Evolutionary conservation across 2,113 vertebrate species (phyloP), one percentile per base, ranked within the genome.

Genomic region (Gambusia holbrooki): DNA sequence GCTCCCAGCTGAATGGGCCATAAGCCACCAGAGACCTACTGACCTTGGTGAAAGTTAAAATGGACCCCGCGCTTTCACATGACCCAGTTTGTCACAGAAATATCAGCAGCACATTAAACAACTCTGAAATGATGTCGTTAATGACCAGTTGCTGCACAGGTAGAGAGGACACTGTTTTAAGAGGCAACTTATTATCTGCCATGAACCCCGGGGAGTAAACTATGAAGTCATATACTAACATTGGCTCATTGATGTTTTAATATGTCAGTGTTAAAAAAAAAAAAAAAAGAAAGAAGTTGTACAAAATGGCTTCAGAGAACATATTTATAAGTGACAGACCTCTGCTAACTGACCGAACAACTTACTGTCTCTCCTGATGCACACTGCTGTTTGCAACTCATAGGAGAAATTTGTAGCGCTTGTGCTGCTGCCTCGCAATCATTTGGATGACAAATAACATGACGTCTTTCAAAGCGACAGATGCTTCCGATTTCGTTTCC

Each of bases 1-100:
- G 92, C 91, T 92, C 86, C 89, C 88, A 82, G 89, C 87, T 77
- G 88, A 89, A 88, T 71, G 84, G 72, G 84, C 79, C 86, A 84
- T 66, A 76, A 86, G 79, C 88, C 89, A 86, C 67, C 77, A 71
- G 88, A 86, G 91, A 87, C 84, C 89, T 84, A 75, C 77, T 91
- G 89, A 93, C 92, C 90, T 93, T 92, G 89, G 76, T 67, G 45
- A 65, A 74, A 82, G 78, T 73, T 68, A 61, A 74, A 82, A 78
- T 76, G 28, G 37, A 63, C 82, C 77, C 64, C 63, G 25, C 86
- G 84, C 76, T 62, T 84, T 74, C 63, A 71, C 76, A 60, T 80
- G 88, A 87, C 86, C 85, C 76, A 77, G 82, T 90, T 84, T 85
- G 77, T 82, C 70, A 67, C 64, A 60, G 73, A 60, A 76, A 74